Conservation (phyloP, 2,797 vertebrate genomes). For the Smutsia temminckii region DNA sequence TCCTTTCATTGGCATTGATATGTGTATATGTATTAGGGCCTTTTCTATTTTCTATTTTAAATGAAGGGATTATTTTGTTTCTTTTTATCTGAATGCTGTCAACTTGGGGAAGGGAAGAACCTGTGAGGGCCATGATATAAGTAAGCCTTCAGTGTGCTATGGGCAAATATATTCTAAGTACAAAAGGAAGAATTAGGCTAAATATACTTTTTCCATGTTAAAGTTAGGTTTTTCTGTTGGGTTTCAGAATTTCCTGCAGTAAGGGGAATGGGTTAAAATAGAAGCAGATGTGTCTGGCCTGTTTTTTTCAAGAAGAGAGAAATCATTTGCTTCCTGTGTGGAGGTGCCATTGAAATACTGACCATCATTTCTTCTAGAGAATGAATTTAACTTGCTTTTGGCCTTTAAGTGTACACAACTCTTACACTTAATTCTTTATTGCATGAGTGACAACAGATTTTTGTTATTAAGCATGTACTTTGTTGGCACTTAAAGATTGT, state of each 20-base stretch:
- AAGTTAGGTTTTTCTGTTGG: constrained; percentile 28
- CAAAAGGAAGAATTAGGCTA: constrained; percentile 12
- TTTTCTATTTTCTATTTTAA: constrained; percentile 42
- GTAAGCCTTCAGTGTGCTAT: background rate
- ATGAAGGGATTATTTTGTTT: background rate
- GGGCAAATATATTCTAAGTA: background rate
- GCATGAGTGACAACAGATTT: background rate
- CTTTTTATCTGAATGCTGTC: constrained; percentile 44
- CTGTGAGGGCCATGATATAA: background rate
- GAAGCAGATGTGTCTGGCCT: constrained; percentile 24
- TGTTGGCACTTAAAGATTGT: no score
- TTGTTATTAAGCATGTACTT: background rate
- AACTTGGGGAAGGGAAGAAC: background rate
- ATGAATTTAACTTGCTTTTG: constrained; percentile 14
- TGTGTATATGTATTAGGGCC: background rate
- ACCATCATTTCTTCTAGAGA: constrained; percentile 17
- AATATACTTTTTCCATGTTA: background rate
- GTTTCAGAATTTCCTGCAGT: constrained; percentile 3
- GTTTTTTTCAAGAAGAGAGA: background rate
- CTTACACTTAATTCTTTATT: constrained; percentile 5
- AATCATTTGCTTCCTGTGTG: background rate
- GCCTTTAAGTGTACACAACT: background rate
- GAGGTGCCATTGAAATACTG: background rate
- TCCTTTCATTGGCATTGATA: background rate
- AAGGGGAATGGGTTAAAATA: background rate